A percentile compares a stretch with the other conserved stretches of the same genome.
These are phyloP conservation scores for Synergus japonicus DNA, from an alignment of 2,888 invertebrate species.

Conservation along the genomic window DNA sequence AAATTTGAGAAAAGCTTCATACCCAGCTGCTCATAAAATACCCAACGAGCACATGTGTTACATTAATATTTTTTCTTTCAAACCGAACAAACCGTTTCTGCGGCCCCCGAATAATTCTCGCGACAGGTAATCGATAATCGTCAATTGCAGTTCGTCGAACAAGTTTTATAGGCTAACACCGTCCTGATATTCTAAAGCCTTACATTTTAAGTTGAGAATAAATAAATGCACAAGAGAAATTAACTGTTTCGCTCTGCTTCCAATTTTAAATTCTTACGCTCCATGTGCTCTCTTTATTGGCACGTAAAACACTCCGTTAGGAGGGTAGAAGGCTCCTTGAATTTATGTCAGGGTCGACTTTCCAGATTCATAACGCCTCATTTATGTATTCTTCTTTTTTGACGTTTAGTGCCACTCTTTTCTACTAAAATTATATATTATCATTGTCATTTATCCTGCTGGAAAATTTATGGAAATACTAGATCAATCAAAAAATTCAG, in stretches of 20 bases:
- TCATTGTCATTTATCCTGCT: slow-evolving; percentile 12
- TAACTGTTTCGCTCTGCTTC: slow-evolving; percentile 36
- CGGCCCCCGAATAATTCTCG: slow-evolving; percentile 10
- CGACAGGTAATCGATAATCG: slow-evolving; percentile 48
- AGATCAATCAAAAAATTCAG: background rate
- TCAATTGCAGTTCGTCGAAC: slow-evolving; percentile 43
- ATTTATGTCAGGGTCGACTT: slow-evolving; percentile 41
- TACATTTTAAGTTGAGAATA: slow-evolving; percentile 4
- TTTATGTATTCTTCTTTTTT: slow-evolving; percentile 38
- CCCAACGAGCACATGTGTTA: slow-evolving; percentile 65
- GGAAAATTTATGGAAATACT: background rate
- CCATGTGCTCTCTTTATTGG: slow-evolving; percentile 42
- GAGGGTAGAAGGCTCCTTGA: slow-evolving; percentile 37
- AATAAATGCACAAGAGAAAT: slow-evolving; percentile 38
- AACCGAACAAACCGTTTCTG: background rate
- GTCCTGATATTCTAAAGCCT: background rate
- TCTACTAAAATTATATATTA: slow-evolving; percentile 15
- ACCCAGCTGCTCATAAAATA: slow-evolving; percentile 65
- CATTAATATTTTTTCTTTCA: slow-evolving; percentile 59
- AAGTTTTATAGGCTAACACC: slow-evolving; percentile 32
- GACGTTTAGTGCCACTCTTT: slow-evolving; percentile 37
- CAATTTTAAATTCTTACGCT: slow-evolving; percentile 42
- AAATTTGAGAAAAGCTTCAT: slow-evolving; percentile 63
- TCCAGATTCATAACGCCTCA: slow-evolving; percentile 40
- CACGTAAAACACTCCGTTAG: slow-evolving; percentile 41